Evolutionary conservation across 2,888 invertebrate species (phyloP).

Genomic region (Baccha elongata): DNA sequence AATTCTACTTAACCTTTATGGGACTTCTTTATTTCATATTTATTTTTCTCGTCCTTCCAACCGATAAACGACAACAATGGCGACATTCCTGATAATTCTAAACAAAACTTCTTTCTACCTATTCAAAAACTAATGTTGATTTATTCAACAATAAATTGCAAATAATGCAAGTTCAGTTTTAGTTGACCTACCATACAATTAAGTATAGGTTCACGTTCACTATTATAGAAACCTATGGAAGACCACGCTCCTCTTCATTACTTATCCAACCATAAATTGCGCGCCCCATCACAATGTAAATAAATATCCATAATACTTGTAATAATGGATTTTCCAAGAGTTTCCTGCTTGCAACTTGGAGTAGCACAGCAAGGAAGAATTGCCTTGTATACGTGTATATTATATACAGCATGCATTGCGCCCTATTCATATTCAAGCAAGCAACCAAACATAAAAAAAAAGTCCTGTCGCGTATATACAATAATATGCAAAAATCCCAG

Average conservation of each 20-base stretch:
- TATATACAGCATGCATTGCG: slow-evolving; percentile 7
- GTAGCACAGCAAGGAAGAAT: slow-evolving; percentile 24
- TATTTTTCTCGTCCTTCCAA: slow-evolving; percentile 25
- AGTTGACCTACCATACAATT: slow-evolving; percentile 25
- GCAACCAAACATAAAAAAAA: slow-evolving; percentile 28
- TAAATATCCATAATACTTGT: slow-evolving; percentile 54
- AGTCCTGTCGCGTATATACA: slow-evolving; percentile 10
- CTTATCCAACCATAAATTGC: slow-evolving; percentile 47
- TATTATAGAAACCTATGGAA: too few species aligned
- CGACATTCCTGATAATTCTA: slow-evolving; percentile 4
- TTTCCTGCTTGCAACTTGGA: slow-evolving; percentile 18
- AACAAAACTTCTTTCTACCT: slow-evolving; percentile 8
- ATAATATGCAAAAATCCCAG: slow-evolving; percentile 32
- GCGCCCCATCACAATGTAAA: slow-evolving; percentile 49
- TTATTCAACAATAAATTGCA: slow-evolving; percentile 39
- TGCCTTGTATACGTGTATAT: not conserved
- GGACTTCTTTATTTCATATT: not conserved
- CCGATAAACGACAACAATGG: slow-evolving; percentile 25
- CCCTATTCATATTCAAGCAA: slow-evolving; percentile 33
- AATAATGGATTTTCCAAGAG: slow-evolving; percentile 42
- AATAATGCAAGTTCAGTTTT: slow-evolving; percentile 30
- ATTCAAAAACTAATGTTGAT: slow-evolving; percentile 11
- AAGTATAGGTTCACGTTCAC: not conserved
- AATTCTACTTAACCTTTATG: not conserved
- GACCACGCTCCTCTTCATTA: slow-evolving; percentile 37